Evolutionary conservation across 2,113 vertebrate species (phyloP), one percentile per base, ranked within the genome.

Genomic region (Dicaeum eximium): DNA sequence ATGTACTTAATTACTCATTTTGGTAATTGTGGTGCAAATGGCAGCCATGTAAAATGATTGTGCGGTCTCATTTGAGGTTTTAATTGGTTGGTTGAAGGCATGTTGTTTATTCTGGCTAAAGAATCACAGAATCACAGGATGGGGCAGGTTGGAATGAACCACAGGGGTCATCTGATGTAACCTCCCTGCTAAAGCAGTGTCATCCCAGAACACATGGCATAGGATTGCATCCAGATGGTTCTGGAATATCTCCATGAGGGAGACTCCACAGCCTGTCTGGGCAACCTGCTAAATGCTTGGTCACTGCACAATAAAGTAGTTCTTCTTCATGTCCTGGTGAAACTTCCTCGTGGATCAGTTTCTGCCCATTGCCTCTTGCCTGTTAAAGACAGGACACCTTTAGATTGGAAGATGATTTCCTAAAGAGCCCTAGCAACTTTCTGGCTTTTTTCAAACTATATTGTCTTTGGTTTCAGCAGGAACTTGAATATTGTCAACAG

Each of bases 401-500:
- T 4, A 61, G 28, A 56, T 23, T 90, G 64, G 65, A 80, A 90
- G 42, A 86, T 86, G 9, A 35, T 83, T 74, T 93, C 80, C 70
- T 85, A 44, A 54, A 67, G 37, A 90, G 11, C 37, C 35, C 9
- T 48, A 54, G 67, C 60, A 92, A 66, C 35, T 25, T 85, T 82
- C 58, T 48, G 24, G 8, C 37, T 85, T 58, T 94, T 45, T 91
- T 37, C 51, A 60, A 82, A 53, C 69, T 56, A 30, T 53, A n/a
- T 10, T 31, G 30, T 75, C 51, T 96, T 86, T 92, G 69, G 7
- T 93, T 94, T 91, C 58, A 92, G 42, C 40, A 72, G 53, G 58
- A 93, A 45, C 70, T 85, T 82, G 51, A 78, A 66, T 88, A 40
- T 87, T 96, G 90, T 96, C 91, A 92, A 74, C 94, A 93, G 56